These are phyloP conservation scores for Alces alces DNA, from an alignment of 2,113 vertebrate genomes.

Conservation along the genomic window DNA sequence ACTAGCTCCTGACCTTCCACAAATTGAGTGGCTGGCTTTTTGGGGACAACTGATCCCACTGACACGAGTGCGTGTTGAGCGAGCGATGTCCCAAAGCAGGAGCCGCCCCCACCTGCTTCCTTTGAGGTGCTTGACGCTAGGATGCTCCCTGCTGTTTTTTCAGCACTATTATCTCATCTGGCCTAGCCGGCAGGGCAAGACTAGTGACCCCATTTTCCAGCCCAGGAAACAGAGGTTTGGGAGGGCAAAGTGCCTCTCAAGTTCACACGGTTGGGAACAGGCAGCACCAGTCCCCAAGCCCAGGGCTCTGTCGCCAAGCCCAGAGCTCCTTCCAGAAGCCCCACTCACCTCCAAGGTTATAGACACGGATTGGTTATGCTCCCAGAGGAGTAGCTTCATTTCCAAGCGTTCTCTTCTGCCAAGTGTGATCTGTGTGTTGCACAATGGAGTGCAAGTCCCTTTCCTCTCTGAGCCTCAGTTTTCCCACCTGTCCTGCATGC, in stretches of 20 bases:
- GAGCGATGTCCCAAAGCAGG: not conserved
- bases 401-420: rapidly evolving
- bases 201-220: rapidly evolving
- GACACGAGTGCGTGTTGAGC: not conserved
- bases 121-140: rapidly evolving
- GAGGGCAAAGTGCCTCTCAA: no score
- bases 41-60: not conserved
- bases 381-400: rapidly evolving
- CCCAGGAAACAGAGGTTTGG: not conserved
- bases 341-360: not conserved
- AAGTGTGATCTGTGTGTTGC: rapidly evolving
- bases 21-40: not conserved
- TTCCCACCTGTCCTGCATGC: not conserved
- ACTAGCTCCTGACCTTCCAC: not conserved
- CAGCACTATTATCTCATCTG: not conserved
- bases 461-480: not conserved
- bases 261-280: rapidly evolving
- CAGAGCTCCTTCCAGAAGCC: not conserved
- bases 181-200: not conserved
- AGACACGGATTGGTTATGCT: rapidly evolving
- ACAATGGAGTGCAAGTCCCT: rapidly evolving
- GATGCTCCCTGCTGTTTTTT: not conserved
- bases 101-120: not conserved
- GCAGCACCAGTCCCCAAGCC: not conserved
- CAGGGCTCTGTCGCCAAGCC: not conserved